Evolutionary conservation across 2,797 vertebrate species (phyloP).

Genomic region (Podarcis lilfordi): DNA sequence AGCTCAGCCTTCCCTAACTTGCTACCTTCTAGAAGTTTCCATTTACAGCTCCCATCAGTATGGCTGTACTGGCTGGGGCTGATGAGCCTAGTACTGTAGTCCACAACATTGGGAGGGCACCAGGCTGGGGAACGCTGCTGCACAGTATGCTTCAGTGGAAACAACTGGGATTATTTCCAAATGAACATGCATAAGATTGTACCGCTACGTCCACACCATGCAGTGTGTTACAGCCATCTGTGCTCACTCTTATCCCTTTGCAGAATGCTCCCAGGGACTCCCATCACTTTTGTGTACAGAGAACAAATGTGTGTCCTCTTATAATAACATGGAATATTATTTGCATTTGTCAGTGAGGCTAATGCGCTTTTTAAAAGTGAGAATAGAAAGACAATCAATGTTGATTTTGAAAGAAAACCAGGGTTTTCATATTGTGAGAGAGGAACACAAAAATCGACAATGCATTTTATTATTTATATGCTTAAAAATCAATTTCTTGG

Average conservation of each 20-base stretch:
- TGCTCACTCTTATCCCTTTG: background rate
- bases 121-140: no score
- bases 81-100: no score
- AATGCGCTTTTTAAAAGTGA: background rate
- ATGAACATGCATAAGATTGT: no score
- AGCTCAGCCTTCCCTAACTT: no score
- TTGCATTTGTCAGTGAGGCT: background rate
- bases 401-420: background rate
- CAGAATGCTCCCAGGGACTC: background rate
- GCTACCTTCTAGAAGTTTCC: no score
- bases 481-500: conserved; percentile 6
- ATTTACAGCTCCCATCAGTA: no score
- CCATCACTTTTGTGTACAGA: background rate
- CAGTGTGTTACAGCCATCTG: background rate
- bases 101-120: no score
- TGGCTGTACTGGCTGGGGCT: no score
- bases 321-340: background rate
- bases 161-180: no score
- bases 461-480: background rate
- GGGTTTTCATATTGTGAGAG: conserved; percentile 4
- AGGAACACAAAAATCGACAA: background rate
- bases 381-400: no score
- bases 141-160: no score
- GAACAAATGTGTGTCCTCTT: background rate
- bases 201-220: no score